Evolutionary conservation across 2,113 vertebrate genomes (phyloP), one percentile per base, ranked within the genome.

Genomic region (Meleagris gallopavo): DNA sequence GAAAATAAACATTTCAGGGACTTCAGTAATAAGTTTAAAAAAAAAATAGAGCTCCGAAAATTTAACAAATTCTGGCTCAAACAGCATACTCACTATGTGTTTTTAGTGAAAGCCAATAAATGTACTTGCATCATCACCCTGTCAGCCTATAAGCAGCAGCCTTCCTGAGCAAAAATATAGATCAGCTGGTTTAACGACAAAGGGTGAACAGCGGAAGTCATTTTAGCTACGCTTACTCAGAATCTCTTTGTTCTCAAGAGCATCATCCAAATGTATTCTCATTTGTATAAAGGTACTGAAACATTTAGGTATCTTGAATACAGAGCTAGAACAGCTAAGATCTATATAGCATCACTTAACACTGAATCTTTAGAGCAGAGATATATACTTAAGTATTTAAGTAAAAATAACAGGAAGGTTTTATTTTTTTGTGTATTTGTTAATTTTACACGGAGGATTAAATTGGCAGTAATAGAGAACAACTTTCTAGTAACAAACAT

Each of bases 121-220:
- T 17, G 29, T 29, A 41, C 0, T 0, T 3, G 20, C 48, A 50
- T 14, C 2, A 2, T 12, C 34, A 16, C 16, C 17, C 34, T 11
- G 11, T 3, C 32, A 69, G 41, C 41, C 64, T 4, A 32, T 12
- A 6, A 77, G 34, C 24, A 29, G 24, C 5, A 58, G 3, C 2
- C 2, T 20, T 67, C 46, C 74, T 27, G 6, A 60, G 38, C 10
- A 60, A 9, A 11, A 2, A 3, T 29, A 36, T 22, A 3, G 7
- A 55, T 34, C 27, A 16, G 22, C 9, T 72, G 30, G 14, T n/a
- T 75, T 54, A 57, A 11, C 2, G 4, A 14, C 16, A 52, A 11
- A 25, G 4, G 10, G 8, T 8, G 20, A 79, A 17, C 36, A 17
- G 21, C 7, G 34, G n/a, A 7, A 4, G 1, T 6, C 57, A 7